These are phyloP conservation scores for Lasiurus cinereus DNA, from an alignment of 2,113 vertebrate genomes.

Conservation along the genomic window DNA sequence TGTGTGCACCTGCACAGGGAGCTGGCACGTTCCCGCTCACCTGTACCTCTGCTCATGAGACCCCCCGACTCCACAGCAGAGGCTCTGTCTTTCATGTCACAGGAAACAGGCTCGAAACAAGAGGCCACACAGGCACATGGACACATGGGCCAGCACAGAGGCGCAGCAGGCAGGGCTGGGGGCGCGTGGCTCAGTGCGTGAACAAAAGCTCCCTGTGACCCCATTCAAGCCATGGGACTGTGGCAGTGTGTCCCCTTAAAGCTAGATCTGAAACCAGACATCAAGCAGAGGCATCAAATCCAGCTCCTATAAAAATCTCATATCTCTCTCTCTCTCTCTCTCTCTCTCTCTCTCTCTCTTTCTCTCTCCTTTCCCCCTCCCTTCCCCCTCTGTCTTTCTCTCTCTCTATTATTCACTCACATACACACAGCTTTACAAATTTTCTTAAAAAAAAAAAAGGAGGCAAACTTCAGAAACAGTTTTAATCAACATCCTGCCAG, in stretches of 20 bases:
- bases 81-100: background rate
- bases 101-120: background rate
- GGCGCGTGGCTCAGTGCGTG: background rate
- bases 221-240: background rate
- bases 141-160: background rate
- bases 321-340: background rate
- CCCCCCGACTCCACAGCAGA: background rate
- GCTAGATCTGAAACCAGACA: slow-evolving; percentile 57
- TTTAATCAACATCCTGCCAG: slow-evolving; percentile 85
- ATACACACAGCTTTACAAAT: slow-evolving; percentile 41
- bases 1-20: background rate
- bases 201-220: slow-evolving; percentile 35
- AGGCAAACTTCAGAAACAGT: slow-evolving; percentile 82
- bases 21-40: fast-evolving
- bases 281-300: slow-evolving; percentile 64
- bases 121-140: background rate
- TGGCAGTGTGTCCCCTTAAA: slow-evolving; percentile 44
- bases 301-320: slow-evolving; percentile 34
- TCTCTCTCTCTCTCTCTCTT: background rate
- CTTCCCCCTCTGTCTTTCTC: background rate
- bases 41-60: background rate
- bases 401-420: too few species aligned
- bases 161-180: background rate
- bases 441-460: slow-evolving; percentile 78
- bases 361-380: too few species aligned